Evolutionary conservation across 2,797 vertebrate genomes (phyloP), one percentile per base, ranked within the genome.

Genomic region (Netta rufina): DNA sequence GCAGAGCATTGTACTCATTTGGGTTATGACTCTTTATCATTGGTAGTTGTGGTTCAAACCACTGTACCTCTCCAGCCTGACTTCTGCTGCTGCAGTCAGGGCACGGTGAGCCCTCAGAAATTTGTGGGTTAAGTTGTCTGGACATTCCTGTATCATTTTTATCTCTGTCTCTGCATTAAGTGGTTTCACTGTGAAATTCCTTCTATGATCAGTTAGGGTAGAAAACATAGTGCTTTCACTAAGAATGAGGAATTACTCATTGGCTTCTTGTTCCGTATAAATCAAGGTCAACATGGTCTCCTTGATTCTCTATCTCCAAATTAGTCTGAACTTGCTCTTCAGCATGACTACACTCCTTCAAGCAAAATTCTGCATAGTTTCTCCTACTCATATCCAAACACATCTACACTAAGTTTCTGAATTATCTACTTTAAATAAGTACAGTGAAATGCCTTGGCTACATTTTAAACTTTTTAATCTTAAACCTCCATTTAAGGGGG

Each of bases 241-340:
- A n/a, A 75, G 89, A 54, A 64, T 15, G 30, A 90, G 33, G 73
- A 84, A 84, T 89, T 30, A 7, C 6, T 85, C n/a, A 22, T 22
- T 84, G 47, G 15, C 32, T 57, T 89, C n/a, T 84, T 61, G 24
- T 77, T 93, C 41, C 65, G 30, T 65, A 56, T 32, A 84, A 87
- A 73, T 67, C 62, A 64, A 62, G 41, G 27, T 32, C 57, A 92
- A 41, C 30, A 3, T 13, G 45, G 24, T 70, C 69, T 81, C 45
- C 56, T 65, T 85, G 32, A 81, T 92, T 70, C 22, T 1, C 1
- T 77, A 36, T 92, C 73, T 80, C 38, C 30, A 69, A 79, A 80
- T 53, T 69, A 62, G 72, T 70, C 36, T 89, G 82, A 95, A 84
- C 93, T 93, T 85, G 88, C 32, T 66, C 53, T 87, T 91, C 87